Evolutionary conservation across 2,888 invertebrate genomes (phyloP).

Genomic region (Nephrotoma flavescens): DNA sequence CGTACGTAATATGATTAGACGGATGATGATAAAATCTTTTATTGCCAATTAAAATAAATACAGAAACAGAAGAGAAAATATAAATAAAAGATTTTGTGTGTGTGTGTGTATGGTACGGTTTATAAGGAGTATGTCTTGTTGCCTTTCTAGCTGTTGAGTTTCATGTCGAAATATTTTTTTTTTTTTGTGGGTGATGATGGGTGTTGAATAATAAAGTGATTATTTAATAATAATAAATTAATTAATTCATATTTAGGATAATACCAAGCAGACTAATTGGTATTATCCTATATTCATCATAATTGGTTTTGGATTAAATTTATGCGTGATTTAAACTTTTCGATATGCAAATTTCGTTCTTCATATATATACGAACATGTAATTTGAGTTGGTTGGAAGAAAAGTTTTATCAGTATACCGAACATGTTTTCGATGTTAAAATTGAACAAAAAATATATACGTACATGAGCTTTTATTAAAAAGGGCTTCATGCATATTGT

Average conservation of each 20-base stretch:
- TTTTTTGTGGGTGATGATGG: background rate
- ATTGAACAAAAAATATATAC: background rate
- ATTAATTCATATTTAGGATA: background rate
- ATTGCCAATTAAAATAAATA: background rate
- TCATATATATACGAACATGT: background rate
- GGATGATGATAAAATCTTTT: background rate
- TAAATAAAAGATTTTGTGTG: background rate
- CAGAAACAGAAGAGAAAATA: background rate
- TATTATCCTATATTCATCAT: background rate
- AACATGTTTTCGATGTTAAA: background rate
- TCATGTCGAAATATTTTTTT: background rate
- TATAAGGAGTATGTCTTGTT: background rate
- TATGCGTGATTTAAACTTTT: background rate
- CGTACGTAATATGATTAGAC: background rate
- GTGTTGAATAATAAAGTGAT: background rate
- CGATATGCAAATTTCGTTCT: too few species aligned
- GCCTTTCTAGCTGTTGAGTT: background rate
- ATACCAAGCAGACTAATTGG: background rate
- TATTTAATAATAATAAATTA: background rate
- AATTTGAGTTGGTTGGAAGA: background rate
- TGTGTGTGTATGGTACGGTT: background rate
- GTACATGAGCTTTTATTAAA: background rate
- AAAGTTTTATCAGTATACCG: background rate
- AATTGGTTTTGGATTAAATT: background rate
- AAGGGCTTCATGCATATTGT: background rate